Evolutionary conservation across 1,140 invertebrate genomes (phyloP).

Genomic region (Aporrectodea caliginosa): DNA sequence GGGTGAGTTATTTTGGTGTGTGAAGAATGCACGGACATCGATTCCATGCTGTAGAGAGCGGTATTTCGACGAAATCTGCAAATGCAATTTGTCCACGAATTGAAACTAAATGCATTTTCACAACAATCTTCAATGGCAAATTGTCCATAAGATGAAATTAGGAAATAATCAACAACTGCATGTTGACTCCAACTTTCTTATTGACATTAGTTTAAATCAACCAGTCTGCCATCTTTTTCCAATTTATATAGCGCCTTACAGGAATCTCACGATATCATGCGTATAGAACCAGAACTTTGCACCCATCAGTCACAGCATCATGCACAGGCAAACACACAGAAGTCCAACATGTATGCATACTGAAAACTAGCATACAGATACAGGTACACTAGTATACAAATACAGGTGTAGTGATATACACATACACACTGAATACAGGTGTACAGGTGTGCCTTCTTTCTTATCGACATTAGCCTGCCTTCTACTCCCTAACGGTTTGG

Average conservation of each 20-base stretch:
- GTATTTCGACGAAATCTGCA: not conserved
- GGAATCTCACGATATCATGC: no score
- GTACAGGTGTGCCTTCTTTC: no score
- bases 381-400: not conserved
- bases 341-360: not conserved
- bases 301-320: not conserved
- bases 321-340: not conserved
- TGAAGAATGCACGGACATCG: not conserved
- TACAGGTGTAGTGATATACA: not conserved
- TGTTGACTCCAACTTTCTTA: not conserved
- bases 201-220: no score
- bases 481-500: no score
- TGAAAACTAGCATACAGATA: not conserved
- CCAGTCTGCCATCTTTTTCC: no score
- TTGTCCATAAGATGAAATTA: not conserved
- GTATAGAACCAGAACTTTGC: not conserved
- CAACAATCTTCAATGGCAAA: no score
- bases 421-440: not conserved
- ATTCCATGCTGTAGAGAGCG: not conserved
- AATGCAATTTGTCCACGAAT: not conserved
- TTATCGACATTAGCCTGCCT: no score
- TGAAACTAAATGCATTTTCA: no score
- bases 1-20: not conserved
- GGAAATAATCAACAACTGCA: not conserved
- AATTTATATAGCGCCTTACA: no score